Base-by-base conservation (phyloP, 2,113 vertebrate species). In the Grammomys dolichurus region DNA sequence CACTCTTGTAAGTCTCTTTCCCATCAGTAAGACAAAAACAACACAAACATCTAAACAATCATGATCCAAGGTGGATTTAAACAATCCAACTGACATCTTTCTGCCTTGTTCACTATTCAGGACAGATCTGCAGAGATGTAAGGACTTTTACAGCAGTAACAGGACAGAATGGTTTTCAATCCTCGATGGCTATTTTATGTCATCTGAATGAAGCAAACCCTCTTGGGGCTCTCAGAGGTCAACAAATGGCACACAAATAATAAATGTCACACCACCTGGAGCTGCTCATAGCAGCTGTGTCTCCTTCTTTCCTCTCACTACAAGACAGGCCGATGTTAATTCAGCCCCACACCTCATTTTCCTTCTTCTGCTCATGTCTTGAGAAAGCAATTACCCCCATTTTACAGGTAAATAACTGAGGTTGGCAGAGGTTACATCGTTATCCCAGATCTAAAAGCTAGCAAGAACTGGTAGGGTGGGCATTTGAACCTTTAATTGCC, bases 121-220 rank as follows among this genome's bases (percentile, higher is more conserved):
- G 46, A 56, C 28, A 31, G 63, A 46, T 2, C 46, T 0, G 3
- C 28, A 33, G 89, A 48, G 48, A 9, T 31, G 43, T 60, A 24
- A 20, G 0, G 1, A 26, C 6, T 20, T 40, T 24, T 14, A 2
- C 46, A 5, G 36, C 10, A 4, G 6, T n/a, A 54, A n/a, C 31
- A 48, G 51, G 40, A 72, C 2, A 5, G 46, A 3, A 19, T 26
- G 36, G 0, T 73, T 54, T 46, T 16, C 82, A 14, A 6, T 28
- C 17, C 22, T 7, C 20, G 5, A 7, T 73, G 70, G 14, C 36
- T 85, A 85, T n/a, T 82, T 33, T 28, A 16, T 22, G 73, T 51
- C 84, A 63, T 6, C 46, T 13, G 7, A 58, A 33, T 36, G 54
- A 51, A 26, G 36, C 13, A 31, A 75, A 36, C 31, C 36, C 31